These are phyloP conservation scores for Nothocercus nigrocapillus DNA, from an alignment of 2,113 vertebrate genomes.

Conservation along the genomic window DNA sequence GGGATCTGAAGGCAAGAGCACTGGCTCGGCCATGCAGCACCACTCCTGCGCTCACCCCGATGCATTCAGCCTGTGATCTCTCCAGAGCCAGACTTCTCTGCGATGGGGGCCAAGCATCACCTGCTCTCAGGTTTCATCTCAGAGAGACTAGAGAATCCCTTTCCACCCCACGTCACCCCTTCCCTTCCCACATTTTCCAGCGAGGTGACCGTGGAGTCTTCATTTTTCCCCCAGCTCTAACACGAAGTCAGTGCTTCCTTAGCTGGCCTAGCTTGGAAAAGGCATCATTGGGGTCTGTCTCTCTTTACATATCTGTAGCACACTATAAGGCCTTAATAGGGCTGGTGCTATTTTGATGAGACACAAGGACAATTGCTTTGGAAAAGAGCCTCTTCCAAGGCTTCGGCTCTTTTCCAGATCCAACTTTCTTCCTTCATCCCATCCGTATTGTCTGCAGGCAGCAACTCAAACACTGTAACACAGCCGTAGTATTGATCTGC, in stretches of 20 bases:
- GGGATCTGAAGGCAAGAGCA: not conserved
- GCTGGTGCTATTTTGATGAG: not conserved
- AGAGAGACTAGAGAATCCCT: not conserved
- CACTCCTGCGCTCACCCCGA: not conserved
- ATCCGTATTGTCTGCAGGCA: not conserved
- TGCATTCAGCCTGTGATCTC: not conserved
- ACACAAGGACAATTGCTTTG: not conserved
- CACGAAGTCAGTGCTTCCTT: not conserved
- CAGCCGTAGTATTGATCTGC: not conserved
- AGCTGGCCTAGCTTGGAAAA: not conserved
- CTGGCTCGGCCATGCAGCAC: too few relatives aligned
- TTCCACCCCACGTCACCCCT: not conserved
- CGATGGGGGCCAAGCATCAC: too few relatives aligned
- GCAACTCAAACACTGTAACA: not conserved
- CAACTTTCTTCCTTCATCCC: not conserved
- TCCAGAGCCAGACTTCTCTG: not conserved
- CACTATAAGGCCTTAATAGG: not conserved
- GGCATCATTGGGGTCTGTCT: not conserved
- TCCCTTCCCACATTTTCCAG: too few relatives aligned
- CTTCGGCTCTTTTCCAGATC: not conserved
- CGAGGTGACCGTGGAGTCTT: not conserved
- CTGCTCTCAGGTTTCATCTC: not conserved
- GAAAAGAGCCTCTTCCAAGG: not conserved
- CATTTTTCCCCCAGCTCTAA: not conserved
- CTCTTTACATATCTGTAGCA: not conserved